phyloP scores from a whole-genome alignment of 2,113 vertebrate species.

The Recurvirostra avosetta region DNA sequence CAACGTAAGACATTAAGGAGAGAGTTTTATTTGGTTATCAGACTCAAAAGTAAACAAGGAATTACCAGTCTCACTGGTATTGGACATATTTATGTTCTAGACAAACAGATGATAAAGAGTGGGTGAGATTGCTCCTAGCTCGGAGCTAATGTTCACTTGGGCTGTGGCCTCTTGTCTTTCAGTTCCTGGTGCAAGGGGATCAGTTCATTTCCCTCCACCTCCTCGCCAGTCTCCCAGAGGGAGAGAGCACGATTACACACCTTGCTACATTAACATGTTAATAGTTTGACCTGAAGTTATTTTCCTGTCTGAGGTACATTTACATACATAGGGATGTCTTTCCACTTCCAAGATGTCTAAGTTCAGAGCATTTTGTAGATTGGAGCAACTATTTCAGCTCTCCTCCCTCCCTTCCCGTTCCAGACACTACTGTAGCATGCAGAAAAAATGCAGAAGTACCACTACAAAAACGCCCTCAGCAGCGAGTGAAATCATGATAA shows the following conservation, averaged over 20 bases:
- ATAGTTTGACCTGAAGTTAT: neutral
- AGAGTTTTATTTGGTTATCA: neutral
- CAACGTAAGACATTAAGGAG: neutral
- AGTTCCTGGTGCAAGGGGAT: neutral
- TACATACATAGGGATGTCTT: neutral
- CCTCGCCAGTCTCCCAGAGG: neutral
- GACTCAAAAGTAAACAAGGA: constrained; percentile 4
- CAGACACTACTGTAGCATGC: neutral
- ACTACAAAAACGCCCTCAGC: neutral
- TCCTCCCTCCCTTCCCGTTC: neutral
- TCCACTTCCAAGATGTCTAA: neutral
- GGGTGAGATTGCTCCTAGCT: neutral
- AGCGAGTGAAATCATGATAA: neutral
- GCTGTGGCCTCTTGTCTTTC: neutral
- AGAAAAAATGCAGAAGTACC: neutral
- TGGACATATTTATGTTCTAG: neutral
- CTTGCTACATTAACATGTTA: neutral
- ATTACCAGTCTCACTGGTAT: neutral
- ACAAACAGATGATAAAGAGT: constrained; percentile 15
- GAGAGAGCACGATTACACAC: neutral
- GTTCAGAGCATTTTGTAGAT: neutral
- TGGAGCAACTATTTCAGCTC: neutral
- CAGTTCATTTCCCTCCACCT: neutral
- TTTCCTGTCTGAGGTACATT: neutral
- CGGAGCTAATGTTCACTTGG: neutral